Conservation (phyloP, 2,113 vertebrate species). For the Heteronetta atricapilla region DNA sequence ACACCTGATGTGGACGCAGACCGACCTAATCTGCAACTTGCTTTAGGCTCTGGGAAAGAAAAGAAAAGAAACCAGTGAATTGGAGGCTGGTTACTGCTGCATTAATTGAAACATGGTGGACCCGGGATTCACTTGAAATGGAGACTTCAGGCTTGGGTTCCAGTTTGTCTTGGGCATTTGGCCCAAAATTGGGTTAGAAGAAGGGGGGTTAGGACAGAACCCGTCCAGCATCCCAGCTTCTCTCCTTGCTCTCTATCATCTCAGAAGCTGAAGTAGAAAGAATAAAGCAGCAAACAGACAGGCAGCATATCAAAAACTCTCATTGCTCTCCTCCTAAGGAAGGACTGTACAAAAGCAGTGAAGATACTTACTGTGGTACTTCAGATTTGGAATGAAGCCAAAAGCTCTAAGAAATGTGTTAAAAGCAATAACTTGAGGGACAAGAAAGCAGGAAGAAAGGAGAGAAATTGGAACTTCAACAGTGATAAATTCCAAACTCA, state of each 20-base stretch:
- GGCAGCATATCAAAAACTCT: background rate
- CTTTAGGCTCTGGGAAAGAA: conserved; percentile 82
- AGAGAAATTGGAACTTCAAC: background rate
- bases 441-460: background rate
- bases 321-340: background rate
- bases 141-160: background rate
- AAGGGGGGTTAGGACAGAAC: background rate
- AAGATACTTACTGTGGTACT: background rate
- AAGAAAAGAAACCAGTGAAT: background rate
- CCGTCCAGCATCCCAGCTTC: background rate
- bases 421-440: background rate
- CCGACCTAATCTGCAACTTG: conserved; percentile 87
- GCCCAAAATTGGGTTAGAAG: background rate
- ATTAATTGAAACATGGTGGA: background rate
- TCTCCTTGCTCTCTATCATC: background rate
- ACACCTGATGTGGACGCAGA: conserved; percentile 93
- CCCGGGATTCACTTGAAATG: background rate
- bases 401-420: background rate
- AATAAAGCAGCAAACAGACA: background rate
- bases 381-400: background rate
- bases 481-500: background rate
- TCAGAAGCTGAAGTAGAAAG: background rate
- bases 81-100: background rate
- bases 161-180: no score
- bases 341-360: background rate